These are phyloP conservation scores for Falco punctatus DNA, from an alignment of 2,113 vertebrate genomes.

Conservation along the genomic window DNA sequence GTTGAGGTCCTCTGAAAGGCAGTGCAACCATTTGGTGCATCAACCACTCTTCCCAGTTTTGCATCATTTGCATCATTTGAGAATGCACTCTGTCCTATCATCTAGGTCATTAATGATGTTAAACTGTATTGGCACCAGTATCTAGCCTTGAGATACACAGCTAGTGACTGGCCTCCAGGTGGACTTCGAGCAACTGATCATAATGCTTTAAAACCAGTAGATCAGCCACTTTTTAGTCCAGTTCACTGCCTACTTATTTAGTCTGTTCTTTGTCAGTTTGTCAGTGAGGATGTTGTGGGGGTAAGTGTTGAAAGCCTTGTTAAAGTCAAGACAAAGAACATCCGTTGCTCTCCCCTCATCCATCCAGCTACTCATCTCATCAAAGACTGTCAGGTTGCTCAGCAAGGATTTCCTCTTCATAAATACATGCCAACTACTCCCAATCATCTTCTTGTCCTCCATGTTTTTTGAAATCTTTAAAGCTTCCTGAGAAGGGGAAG, in stretches of 20 bases:
- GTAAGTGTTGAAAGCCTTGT: neutral
- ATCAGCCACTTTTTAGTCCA: neutral
- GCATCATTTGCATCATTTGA: neutral
- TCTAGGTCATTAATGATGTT: neutral
- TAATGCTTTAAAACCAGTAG: neutral
- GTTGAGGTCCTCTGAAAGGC: neutral
- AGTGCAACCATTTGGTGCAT: neutral
- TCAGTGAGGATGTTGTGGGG: neutral
- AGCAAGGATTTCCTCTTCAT: neutral
- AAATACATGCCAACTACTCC: neutral
- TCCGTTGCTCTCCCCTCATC: neutral
- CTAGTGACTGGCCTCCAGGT: neutral
- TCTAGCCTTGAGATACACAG: neutral
- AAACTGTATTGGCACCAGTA: neutral
- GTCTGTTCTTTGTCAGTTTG: neutral
- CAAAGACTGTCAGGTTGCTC: neutral
- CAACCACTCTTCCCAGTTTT: neutral
- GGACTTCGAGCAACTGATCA: neutral
- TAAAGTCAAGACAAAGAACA: neutral
- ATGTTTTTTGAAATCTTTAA: neutral
- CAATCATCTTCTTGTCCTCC: neutral
- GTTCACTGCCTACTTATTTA: neutral
- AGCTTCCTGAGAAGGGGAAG: neutral
- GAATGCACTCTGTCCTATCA: neutral
- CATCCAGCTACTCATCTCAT: neutral